Evolutionary conservation across 64 coral and sea anemone species (phyloP), one percentile per base, ranked within the genome.

Genomic region (Montipora efflorescens): DNA sequence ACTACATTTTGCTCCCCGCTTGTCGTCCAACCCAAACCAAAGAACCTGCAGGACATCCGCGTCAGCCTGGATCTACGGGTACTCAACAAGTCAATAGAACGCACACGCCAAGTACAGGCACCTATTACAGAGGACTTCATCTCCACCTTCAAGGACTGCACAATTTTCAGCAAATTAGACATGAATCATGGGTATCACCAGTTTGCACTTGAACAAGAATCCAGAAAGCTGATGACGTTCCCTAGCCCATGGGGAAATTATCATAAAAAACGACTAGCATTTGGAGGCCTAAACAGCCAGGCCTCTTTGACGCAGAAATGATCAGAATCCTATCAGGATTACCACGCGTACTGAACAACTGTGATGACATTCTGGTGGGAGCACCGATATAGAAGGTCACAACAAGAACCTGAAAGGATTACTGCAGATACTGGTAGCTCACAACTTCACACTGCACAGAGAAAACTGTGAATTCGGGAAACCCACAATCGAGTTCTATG

Each of bases 11-110:
- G 92, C 58, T 94, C 92, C 72, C 92, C 71, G 2, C 47, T 95
- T 2, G 87, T 85, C 5, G 93, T 90, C 15, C 93, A 95, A 78
- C 93, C 79, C 16, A 94, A 94, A 69, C 84, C 92, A 59, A 94
- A 94, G 28, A 36, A 36, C 28, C 28, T 36, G 28, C 28, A 36
- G 0, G 28, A 36, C 28, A 36, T 36, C 28, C 1, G 28, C 28
- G 28, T 36, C 28, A 36, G 28, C 28, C 28, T 36, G 28, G 28
- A 36, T 36, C 28, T 36, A 36, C 28, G 28, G 28, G 28, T 36
- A 36, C 28, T 36, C 28, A 36, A 36, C 28, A 36, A 36, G 28
- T 36, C 28, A 36, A 36, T 36, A 0, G 28, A 36, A 36, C 28
- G 28, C 28, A 36, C 28, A 36, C 28, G 28, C 28, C 28, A 36